Conservation (phyloP, 2,797 vertebrate genomes). For the Lophius americanus region DNA sequence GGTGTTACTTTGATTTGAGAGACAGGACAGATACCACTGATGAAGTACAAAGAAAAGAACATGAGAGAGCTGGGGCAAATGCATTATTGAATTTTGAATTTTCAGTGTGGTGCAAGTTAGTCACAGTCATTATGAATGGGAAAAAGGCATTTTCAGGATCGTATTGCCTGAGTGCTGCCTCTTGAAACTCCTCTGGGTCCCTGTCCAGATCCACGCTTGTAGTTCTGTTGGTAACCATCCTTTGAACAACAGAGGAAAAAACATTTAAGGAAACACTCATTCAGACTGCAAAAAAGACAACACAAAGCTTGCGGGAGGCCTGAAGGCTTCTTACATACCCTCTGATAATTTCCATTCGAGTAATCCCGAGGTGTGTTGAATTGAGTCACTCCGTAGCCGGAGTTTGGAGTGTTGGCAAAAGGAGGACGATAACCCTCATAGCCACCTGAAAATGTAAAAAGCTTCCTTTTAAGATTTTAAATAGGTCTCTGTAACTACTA, state of each 20-base stretch:
- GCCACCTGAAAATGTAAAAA: conserved; percentile 82
- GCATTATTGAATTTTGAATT: conserved; percentile 75
- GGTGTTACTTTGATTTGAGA: conserved; percentile 70
- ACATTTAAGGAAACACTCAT: conserved; percentile 37
- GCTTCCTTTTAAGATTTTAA: too few relatives aligned
- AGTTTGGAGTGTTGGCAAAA: conserved; percentile 93
- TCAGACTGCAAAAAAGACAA: conserved; percentile 7
- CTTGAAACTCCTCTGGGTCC: conserved; percentile 93
- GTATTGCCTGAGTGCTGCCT: conserved; percentile 87
- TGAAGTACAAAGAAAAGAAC: conserved; percentile 59
- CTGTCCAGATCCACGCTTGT: conserved; percentile 95
- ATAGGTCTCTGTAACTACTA: not conserved
- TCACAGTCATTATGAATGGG: conserved; percentile 73
- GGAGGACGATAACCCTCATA: conserved; percentile 95
- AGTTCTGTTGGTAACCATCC: conserved; percentile 98
- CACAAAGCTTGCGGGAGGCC: not conserved
- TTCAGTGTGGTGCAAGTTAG: conserved; percentile 82
- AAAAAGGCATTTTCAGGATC: conserved; percentile 79
- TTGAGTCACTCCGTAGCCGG: conserved; percentile 93
- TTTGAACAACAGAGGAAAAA: conserved; percentile 57
- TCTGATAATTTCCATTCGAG: conserved; percentile 91
- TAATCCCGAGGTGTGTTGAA: conserved; percentile 95
- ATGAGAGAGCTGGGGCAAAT: conserved; percentile 74
- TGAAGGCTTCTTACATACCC: conserved; percentile 82
- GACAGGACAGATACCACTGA: conserved; percentile 73